Conservation (phyloP, 2,113 vertebrate species). For the Rostratula benghalensis region DNA sequence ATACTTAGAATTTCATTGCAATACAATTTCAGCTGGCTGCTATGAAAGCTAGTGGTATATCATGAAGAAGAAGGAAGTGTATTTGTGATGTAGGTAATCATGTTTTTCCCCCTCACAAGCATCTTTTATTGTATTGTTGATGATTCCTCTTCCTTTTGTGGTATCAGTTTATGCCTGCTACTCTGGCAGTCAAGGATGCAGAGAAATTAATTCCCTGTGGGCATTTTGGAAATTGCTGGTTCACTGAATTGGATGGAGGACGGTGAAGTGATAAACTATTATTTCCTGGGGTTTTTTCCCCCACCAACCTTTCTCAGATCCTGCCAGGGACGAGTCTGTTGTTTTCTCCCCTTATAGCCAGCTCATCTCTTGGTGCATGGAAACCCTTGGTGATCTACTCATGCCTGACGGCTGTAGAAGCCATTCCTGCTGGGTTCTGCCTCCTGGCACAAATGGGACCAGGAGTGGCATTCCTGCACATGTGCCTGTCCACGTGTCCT, state of each 20-base stretch:
- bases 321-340: background rate
- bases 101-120: background rate
- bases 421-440: background rate
- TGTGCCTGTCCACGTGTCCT: accelerated
- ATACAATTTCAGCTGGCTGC: background rate
- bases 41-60: background rate
- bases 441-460: background rate
- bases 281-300: background rate
- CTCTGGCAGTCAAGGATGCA: background rate
- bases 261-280: background rate
- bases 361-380: background rate
- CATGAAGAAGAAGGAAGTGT: background rate
- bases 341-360: background rate
- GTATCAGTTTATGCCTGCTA: background rate
- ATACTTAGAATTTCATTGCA: background rate
- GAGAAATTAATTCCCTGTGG: background rate
- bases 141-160: background rate
- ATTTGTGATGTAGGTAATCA: background rate
- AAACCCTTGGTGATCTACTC: background rate
- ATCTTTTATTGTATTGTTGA: background rate
- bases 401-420: background rate
- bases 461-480: accelerated
- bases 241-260: background rate
- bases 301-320: background rate
- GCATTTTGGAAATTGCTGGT: background rate